Evolutionary conservation across 2,113 vertebrate species (phyloP).

Genomic region (Caretta caretta): DNA sequence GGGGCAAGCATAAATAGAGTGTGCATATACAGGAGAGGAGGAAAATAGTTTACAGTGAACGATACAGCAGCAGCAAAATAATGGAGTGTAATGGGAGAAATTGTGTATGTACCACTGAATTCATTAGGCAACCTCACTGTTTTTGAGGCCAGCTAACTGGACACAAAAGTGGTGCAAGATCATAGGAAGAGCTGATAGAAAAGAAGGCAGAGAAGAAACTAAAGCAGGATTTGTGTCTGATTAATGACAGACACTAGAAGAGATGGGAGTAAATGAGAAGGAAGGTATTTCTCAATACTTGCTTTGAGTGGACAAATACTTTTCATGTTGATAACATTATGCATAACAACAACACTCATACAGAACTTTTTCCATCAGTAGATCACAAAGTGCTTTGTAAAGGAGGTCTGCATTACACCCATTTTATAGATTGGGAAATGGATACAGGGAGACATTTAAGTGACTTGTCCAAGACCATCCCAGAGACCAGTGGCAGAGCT

Average conservation of each 20-base stretch:
- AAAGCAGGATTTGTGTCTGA: neutral
- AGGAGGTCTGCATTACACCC: neutral
- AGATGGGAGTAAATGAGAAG: neutral
- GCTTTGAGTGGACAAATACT: neutral
- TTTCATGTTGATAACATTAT: neutral
- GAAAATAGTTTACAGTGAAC: constrained; percentile 36
- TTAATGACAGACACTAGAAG: neutral
- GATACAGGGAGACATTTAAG: neutral
- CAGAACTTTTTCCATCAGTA: neutral
- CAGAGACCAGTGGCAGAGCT: neutral
- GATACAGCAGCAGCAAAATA: neutral
- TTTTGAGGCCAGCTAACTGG: neutral
- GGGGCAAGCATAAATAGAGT: neutral
- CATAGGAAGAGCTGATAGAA: neutral
- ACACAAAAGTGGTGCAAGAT: neutral
- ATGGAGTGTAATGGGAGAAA: constrained; percentile 38
- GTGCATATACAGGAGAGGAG: constrained; percentile 20
- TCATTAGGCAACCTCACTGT: constrained; percentile 8
- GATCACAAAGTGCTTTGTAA: neutral
- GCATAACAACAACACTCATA: neutral
- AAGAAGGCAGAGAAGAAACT: neutral
- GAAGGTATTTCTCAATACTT: neutral
- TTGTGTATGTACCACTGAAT: neutral
- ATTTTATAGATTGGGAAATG: neutral
- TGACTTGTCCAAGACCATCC: neutral